phyloP scores from a whole-genome alignment of 2,797 vertebrate species.

The Thunnus albacares region DNA sequence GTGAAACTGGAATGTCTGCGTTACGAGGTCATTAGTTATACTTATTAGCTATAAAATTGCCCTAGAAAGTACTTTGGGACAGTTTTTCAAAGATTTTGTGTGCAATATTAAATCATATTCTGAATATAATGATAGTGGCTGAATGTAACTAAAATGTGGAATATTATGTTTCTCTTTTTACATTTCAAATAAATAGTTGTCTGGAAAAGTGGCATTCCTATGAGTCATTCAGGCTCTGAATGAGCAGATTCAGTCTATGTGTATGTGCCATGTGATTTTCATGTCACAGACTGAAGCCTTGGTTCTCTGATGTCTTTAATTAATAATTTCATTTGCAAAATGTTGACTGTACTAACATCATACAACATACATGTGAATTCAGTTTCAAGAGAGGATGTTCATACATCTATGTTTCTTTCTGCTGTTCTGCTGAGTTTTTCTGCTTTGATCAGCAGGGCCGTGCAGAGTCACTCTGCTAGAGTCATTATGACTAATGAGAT shows the following conservation, averaged over 20 bases:
- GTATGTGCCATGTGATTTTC: not conserved
- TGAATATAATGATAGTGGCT: not conserved
- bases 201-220: not conserved
- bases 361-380: not conserved
- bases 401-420: not conserved
- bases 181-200: not conserved
- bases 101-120: not conserved
- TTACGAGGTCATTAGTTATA: conserved; percentile 5
- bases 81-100: not conserved
- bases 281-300: not conserved
- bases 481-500: conserved; percentile 58
- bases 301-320: not conserved
- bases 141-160: not conserved
- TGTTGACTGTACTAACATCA: not conserved
- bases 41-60: not conserved
- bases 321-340: not conserved
- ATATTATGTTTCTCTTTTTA: not conserved
- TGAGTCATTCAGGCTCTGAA: not conserved
- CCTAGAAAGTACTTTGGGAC: not conserved
- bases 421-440: not conserved
- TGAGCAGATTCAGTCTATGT: not conserved
- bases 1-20: not conserved
- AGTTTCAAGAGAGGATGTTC: not conserved
- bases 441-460: conserved; percentile 25
- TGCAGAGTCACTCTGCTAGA: conserved; percentile 7